Evolutionary conservation across 2,113 vertebrate genomes (phyloP).

Genomic region (Lamprotornis superbus): DNA sequence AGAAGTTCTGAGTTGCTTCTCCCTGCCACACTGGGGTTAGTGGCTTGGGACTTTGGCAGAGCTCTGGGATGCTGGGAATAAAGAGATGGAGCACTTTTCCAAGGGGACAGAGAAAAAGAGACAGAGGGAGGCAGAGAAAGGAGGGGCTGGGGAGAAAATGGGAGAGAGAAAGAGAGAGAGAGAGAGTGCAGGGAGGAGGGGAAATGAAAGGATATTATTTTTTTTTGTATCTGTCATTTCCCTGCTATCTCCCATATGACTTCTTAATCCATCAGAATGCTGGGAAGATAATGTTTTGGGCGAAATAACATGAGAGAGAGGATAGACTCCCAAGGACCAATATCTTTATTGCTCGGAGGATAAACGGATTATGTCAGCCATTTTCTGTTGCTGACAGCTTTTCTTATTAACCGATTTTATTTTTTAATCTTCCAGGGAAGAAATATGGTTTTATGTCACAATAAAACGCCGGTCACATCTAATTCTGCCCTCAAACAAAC

Average conservation of each 20-base stretch:
- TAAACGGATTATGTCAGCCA: slow-evolving; percentile 99
- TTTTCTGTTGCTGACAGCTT: slow-evolving; percentile 99
- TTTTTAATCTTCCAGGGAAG: slow-evolving; percentile 99
- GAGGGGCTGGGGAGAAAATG: slow-evolving; percentile 60
- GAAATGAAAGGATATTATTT: slow-evolving; percentile 96
- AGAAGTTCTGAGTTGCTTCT: slow-evolving; percentile 5
- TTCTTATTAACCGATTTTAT: slow-evolving; percentile 99
- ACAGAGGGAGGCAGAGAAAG: slow-evolving; percentile 31
- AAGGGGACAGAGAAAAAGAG: slow-evolving; percentile 69
- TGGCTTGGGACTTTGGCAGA: slow-evolving; percentile 63
- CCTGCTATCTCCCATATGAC: slow-evolving; percentile 99
- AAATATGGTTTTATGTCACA: slow-evolving; percentile 99
- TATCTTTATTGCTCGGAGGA: slow-evolving; percentile 99
- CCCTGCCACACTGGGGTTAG: background rate
- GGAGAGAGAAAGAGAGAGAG: slow-evolving; percentile 49
- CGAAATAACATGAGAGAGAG: slow-evolving; percentile 99
- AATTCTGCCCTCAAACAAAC: slow-evolving; percentile 99
- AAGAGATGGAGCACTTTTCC: slow-evolving; percentile 71
- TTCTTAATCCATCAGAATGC: slow-evolving; percentile 99
- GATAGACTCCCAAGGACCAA: slow-evolving; percentile 99
- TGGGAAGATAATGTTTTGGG: slow-evolving; percentile 99
- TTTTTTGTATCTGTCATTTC: slow-evolving; percentile 99
- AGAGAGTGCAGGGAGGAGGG: slow-evolving; percentile 76
- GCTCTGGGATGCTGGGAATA: slow-evolving; percentile 68
- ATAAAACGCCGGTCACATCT: slow-evolving; percentile 99